These are phyloP conservation scores for Stylophora pistillata DNA, from an alignment of 64 coral and sea anemone species.

Conservation along the genomic window DNA sequence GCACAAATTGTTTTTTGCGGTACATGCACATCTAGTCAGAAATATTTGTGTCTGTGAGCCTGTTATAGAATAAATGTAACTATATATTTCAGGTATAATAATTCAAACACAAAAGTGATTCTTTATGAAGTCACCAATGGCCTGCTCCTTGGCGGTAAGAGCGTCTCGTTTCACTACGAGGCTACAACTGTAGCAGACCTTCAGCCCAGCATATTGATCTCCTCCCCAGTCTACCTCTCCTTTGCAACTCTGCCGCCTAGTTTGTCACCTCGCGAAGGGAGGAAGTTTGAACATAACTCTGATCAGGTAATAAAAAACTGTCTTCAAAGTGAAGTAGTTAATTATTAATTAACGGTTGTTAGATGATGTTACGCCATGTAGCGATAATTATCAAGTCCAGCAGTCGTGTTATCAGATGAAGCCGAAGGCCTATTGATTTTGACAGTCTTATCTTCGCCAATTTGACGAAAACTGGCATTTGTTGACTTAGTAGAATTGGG, in stretches of 20 bases:
- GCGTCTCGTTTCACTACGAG: slow-evolving; percentile 45
- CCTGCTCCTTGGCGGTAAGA: slow-evolving; percentile 31
- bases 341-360: background rate
- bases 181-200: slow-evolving; percentile 56
- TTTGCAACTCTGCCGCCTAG: slow-evolving; percentile 58
- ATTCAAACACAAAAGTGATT: slow-evolving; percentile 57
- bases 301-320: background rate
- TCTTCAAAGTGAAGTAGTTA: background rate
- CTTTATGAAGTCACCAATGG: slow-evolving; percentile 47
- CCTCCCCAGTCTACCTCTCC: slow-evolving; percentile 49
- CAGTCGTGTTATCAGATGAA: no score
- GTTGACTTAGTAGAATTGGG: no score
- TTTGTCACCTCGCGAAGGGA: slow-evolving; percentile 42
- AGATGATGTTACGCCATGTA: background rate
- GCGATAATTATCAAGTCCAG: no score
- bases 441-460: no score
- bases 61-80: background rate
- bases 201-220: slow-evolving; percentile 51
- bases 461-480: no score
- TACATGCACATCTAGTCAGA: no score
- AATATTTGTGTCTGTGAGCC: no score
- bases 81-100: slow-evolving; percentile 62
- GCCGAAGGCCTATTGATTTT: no score
- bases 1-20: no score
- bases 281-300: slow-evolving; percentile 17